Percentiles rank a stretch among this genome's conserved stretches.
Evolutionary conservation across 2,113 vertebrate species (phyloP).

Genomic region (Pelvicachromis taeniatus): DNA sequence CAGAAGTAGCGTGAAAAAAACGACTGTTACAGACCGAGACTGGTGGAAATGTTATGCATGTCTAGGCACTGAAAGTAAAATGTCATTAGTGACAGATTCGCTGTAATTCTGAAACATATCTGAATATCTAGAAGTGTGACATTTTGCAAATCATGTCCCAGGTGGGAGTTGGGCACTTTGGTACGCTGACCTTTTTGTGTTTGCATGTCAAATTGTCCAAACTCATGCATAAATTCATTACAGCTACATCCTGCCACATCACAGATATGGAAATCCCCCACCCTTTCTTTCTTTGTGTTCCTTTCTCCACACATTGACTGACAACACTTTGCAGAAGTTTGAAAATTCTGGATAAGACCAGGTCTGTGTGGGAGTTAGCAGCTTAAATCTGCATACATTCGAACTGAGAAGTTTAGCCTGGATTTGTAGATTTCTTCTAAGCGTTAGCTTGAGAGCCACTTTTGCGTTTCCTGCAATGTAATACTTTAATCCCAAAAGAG

Average conservation of each 20-base stretch:
- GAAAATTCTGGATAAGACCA: not conserved
- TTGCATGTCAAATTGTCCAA: not conserved
- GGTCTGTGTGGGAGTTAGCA: not conserved
- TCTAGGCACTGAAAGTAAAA: not conserved
- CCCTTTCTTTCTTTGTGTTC: not conserved
- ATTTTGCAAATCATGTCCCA: constrained; percentile 8
- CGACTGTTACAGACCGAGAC: not conserved
- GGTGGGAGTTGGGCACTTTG: not conserved
- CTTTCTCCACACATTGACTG: not conserved
- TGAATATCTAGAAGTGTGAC: constrained; percentile 5
- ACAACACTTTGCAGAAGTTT: not conserved
- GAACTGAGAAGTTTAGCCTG: not conserved
- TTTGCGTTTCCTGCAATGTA: not conserved
- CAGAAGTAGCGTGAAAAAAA: not conserved
- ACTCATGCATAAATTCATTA: constrained; percentile 35
- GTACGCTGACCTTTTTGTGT: not conserved
- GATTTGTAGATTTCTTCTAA: not conserved
- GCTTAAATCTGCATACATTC: not conserved
- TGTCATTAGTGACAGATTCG: not conserved
- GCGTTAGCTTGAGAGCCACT: not conserved
- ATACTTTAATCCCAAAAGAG: not conserved
- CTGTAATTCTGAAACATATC: not conserved
- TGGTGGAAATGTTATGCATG: not conserved
- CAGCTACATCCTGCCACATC: not conserved
- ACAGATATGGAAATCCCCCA: not conserved